Evolutionary conservation across 2,888 invertebrate genomes (phyloP), one percentile per base, ranked within the genome.

Genomic region (Cataglyphis cursor): DNA sequence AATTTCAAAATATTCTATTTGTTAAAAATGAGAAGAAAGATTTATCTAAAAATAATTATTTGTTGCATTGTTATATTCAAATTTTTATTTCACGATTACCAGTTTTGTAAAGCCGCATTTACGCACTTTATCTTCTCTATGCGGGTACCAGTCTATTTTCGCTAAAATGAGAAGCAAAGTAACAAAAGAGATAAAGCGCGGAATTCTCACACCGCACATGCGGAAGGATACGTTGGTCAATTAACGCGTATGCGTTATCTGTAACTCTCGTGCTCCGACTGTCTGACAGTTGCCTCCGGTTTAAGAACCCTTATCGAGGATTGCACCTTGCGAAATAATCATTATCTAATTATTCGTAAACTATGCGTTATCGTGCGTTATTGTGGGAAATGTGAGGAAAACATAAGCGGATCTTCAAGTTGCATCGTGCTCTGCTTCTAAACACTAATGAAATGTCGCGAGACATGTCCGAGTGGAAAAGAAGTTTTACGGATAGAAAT

Each of bases 401-500:
- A 8, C 12, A 70, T 44, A 70, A 80, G 35, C 31, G 38, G 21
- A 68, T 70, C 31, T 59, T 66, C 18, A 59, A 38, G 70, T 59
- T 54, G 44, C 70, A 54, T 24, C 5, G 15, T 9, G n/a, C n/a
- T 31, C 28, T 6, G 10, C 4, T n/a, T 59, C 24, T 57, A 24
- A 72, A 72, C 44, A 5, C 12, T 21, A 31, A 59, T 59, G 44
- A 70, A 70, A 70, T 72, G 44, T 35, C 21, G 38, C 31, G 41
- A 48, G 57, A 44, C 18, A 18, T 38, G 48, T 38, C 41, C 54
- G 41, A 28, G 38, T 74, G 78, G 51, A 70, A 38, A 82, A 83
- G 83, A 87, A 90, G 70, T 83, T 82, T 51, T 80, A 84, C 82
- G 38, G 54, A 44, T 66, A 74, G 82, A 81, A 82, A 87, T 80